Conservation (phyloP, 2,888 invertebrate genomes). For the Gymnoscelis rufifasciata region DNA sequence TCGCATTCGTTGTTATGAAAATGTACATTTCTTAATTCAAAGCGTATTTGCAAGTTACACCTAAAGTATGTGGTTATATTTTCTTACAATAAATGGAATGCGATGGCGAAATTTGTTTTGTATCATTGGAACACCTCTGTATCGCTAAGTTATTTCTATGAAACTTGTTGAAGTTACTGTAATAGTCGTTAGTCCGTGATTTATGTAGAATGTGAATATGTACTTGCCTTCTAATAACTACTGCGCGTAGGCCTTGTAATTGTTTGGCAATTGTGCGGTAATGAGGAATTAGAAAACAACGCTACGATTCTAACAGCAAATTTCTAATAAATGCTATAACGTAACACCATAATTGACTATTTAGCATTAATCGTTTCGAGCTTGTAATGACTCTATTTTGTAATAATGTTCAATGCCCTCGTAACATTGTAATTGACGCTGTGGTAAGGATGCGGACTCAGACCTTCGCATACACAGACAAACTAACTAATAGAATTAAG, state of each 20-base stretch:
- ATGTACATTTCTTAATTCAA: conserved; percentile 32
- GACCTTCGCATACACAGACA: neutral
- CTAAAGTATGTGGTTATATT: conserved; percentile 44
- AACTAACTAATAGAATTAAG: neutral
- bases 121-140: conserved; percentile 34
- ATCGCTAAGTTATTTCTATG: no score
- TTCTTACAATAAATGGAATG: conserved; percentile 76
- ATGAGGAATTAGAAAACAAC: conserved; percentile 33
- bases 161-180: no score
- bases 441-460: no score
- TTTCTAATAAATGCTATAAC: conserved; percentile 9
- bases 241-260: conserved; percentile 22
- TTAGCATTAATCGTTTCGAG: neutral
- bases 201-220: neutral
- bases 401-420: neutral
- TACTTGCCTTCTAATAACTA: conserved; percentile 6
- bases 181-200: no score
- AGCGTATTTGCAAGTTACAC: conserved; percentile 14
- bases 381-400: neutral
- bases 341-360: neutral
- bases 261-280: conserved; percentile 25
- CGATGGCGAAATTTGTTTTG: conserved; percentile 68
- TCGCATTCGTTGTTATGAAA: conserved; percentile 73
- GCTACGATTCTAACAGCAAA: conserved; percentile 5
- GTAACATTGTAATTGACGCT: neutral